These are phyloP conservation scores for Melieria crassipennis DNA, from an alignment of 2,888 invertebrate species.

Conservation along the genomic window DNA sequence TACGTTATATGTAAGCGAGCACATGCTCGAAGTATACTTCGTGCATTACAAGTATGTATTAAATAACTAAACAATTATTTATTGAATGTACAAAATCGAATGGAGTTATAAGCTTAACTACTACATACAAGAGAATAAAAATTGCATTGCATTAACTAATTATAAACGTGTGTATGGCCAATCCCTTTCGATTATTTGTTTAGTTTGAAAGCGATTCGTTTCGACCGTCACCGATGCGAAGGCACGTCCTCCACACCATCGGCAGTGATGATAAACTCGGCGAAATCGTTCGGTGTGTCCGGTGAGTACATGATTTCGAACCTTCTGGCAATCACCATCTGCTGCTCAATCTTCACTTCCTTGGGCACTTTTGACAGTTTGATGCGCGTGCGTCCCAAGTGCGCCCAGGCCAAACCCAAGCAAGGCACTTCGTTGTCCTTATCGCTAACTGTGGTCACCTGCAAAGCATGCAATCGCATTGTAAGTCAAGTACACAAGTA, in stretches of 20 bases:
- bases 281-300: conserved; percentile 67
- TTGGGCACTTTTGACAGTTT: conserved; percentile 65
- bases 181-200: neutral
- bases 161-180: conserved; percentile 26
- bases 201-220: neutral
- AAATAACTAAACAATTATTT: conserved; percentile 34
- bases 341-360: conserved; percentile 48
- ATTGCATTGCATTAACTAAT: conserved; percentile 25
- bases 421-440: conserved; percentile 67
- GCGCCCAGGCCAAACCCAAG: conserved; percentile 75
- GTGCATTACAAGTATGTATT: no score
- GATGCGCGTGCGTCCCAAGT: conserved; percentile 72
- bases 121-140: conserved; percentile 26
- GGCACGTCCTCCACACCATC: conserved; percentile 63
- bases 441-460: conserved; percentile 62
- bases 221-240: neutral
- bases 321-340: conserved; percentile 58
- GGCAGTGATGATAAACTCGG: conserved; percentile 68
- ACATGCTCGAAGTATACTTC: no score
- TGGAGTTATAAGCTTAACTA: conserved; percentile 30
- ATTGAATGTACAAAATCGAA: conserved; percentile 43
- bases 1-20: no score
- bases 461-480: conserved; percentile 34
- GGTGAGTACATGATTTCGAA: conserved; percentile 72
- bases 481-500: neutral